Conservation (phyloP, 1,140 invertebrate genomes). For the Bemisia tabaci region DNA sequence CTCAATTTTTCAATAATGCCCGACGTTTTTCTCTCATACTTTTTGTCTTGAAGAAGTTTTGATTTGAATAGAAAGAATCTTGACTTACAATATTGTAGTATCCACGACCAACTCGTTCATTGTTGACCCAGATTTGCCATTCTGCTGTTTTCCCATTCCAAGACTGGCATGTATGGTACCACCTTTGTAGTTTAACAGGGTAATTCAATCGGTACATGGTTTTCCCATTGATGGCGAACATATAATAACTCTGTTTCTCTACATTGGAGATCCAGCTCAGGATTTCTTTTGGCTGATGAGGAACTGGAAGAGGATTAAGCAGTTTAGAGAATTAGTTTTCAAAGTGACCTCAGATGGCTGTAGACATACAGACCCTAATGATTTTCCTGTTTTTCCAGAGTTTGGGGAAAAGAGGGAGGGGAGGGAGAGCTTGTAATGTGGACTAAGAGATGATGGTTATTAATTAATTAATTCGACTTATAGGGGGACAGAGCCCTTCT, state of each 20-base stretch:
- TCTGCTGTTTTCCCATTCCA: conserved; percentile 75
- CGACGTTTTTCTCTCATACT: too few species aligned
- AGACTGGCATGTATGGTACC: conserved; percentile 72
- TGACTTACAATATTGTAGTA: conserved; percentile 70
- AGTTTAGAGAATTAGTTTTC: conserved; percentile 5
- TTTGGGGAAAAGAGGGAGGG: too few species aligned
- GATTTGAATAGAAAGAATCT: too few species aligned
- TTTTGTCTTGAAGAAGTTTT: too few species aligned
- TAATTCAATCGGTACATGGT: conserved; percentile 69
- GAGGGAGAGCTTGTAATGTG: too few species aligned
- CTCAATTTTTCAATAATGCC: too few species aligned
- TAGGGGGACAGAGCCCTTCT: too few species aligned
- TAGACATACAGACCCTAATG: too few species aligned
- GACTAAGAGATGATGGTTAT: too few species aligned
- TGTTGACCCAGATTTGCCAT: conserved; percentile 75
- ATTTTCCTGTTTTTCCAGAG: too few species aligned
- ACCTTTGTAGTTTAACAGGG: conserved; percentile 58
- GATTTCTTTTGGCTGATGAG: conserved; percentile 51
- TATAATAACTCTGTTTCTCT: conserved; percentile 61
- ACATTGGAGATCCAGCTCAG: conserved; percentile 63
- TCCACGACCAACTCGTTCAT: conserved; percentile 62
- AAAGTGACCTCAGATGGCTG: too few species aligned
- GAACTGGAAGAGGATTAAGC: conserved; percentile 36
- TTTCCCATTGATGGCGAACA: conserved; percentile 60
- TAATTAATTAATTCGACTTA: too few species aligned